A percentile compares a stretch with the other conserved stretches of the same genome.
Evolutionary conservation across 2,797 vertebrate genomes (phyloP).

Genomic region (Jordanella pulchra): DNA sequence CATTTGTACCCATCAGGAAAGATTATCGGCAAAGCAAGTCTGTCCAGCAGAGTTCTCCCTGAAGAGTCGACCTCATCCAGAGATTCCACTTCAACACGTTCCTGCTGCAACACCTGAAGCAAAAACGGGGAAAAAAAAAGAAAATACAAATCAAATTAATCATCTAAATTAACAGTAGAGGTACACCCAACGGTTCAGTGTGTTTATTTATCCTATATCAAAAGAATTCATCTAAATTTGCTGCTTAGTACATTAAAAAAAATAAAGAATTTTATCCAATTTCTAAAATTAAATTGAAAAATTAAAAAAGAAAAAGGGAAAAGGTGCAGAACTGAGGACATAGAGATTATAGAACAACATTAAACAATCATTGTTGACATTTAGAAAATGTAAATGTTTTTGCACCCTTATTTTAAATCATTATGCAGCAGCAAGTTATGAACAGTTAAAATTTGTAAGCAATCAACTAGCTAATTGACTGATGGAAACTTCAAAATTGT

Average conservation of each 20-base stretch:
- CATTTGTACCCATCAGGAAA: conserved; percentile 92
- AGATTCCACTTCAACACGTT: conserved; percentile 76
- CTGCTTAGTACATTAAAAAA: not conserved
- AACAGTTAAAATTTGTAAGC: too few species aligned
- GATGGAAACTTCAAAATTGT: too few species aligned
- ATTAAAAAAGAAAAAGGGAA: not conserved
- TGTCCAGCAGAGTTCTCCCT: conserved; percentile 93
- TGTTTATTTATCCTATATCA: too few species aligned
- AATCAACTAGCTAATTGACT: too few species aligned
- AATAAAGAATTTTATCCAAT: not conserved
- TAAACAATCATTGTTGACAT: too few species aligned
- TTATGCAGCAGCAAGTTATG: too few species aligned
- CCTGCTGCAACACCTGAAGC: conserved; percentile 64
- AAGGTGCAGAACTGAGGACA: not conserved
- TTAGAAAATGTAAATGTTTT: too few species aligned
- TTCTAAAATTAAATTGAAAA: not conserved
- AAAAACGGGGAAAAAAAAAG: not conserved
- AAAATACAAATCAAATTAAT: too few species aligned
- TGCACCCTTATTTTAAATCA: too few species aligned
- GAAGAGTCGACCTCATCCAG: conserved; percentile 91
- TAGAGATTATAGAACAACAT: not conserved
- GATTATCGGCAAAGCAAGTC: conserved; percentile 91
- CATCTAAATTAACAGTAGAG: not conserved
- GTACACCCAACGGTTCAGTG: not conserved
- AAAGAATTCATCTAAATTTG: not conserved